These are phyloP conservation scores for Lithophane ornitopus DNA, from an alignment of 2,888 invertebrate genomes.

Conservation along the genomic window DNA sequence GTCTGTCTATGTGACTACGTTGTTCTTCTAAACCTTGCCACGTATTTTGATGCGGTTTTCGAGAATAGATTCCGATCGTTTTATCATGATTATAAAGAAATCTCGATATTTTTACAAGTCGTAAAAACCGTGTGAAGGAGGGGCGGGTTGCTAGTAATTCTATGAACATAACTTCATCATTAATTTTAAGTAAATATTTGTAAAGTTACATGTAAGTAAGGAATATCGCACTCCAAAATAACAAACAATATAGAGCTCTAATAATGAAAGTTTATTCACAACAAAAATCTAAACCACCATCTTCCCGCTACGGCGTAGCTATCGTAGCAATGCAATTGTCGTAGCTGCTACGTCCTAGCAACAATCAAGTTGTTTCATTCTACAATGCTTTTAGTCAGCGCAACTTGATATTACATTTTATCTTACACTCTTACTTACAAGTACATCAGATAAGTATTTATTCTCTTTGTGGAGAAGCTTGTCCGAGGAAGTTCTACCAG, in stretches of 20 bases:
- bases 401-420: conserved; percentile 17
- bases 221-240: not conserved
- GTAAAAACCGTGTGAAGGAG: too few species aligned
- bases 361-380: conserved; percentile 9
- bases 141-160: fast-evolving
- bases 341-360: conserved; percentile 50
- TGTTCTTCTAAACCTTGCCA: not conserved
- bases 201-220: not conserved
- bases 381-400: not conserved
- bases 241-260: not conserved
- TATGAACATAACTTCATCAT: not conserved
- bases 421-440: conserved; percentile 1
- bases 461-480: not conserved
- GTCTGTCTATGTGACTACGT: not conserved
- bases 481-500: not conserved
- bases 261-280: not conserved
- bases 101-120: not conserved
- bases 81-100: not conserved
- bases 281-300: not conserved
- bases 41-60: not conserved
- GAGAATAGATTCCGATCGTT: not conserved
- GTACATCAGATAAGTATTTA: not conserved
- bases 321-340: conserved; percentile 16
- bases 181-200: not conserved
- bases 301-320: conserved; percentile 32